Base-by-base conservation (phyloP, 2,113 vertebrate genomes). In the Erinaceus europaeus region DNA sequence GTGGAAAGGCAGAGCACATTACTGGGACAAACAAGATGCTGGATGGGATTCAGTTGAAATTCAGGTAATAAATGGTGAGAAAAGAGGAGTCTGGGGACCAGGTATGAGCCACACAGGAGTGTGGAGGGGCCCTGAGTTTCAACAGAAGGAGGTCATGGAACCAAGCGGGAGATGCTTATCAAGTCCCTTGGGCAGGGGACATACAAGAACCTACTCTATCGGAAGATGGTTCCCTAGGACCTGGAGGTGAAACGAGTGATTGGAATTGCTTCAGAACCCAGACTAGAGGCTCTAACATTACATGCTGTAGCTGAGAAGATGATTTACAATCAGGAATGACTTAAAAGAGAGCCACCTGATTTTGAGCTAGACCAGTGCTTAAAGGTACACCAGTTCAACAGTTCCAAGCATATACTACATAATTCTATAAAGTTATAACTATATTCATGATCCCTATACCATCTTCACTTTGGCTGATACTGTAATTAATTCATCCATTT, bases 1-100 rank as follows among this genome's bases (percentile, higher is more conserved):
- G 0, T 48, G 53, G 6, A 38, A 72, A 32, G 21, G 57, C 10
- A n/a, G n/a, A n/a, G 52, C 2, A 0, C 5, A 1, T 11, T 2
- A 0, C 5, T 67, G 3, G 15, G 34, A 25, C 17, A 20, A 29
- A 18, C 11, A 7, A 17, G 61, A 52, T 38, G 10, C 62, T 67
- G 27, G 78, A 6, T 11, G 13, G 78, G 68, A 42, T 36, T 55
- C 11, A 36, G 7, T 53, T 17, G 62, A 68, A n/a, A n/a, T n/a
- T n/a, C n/a, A n/a, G n/a, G n/a, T n/a, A n/a, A 40, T 23, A 21
- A 4, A 23, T 25, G 36, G 36, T 14, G 50, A 32, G 46, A 6
- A 48, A 12, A 53, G 17, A 50, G 12, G 34, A 40, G 18, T 42
- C 27, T 81, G 62, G 34, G 17, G 25, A 40, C 0, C 20, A 25